Evolutionary conservation across 1,140 invertebrate genomes (phyloP), one percentile per base, ranked within the genome.

Genomic region (Sycophila sp.): DNA sequence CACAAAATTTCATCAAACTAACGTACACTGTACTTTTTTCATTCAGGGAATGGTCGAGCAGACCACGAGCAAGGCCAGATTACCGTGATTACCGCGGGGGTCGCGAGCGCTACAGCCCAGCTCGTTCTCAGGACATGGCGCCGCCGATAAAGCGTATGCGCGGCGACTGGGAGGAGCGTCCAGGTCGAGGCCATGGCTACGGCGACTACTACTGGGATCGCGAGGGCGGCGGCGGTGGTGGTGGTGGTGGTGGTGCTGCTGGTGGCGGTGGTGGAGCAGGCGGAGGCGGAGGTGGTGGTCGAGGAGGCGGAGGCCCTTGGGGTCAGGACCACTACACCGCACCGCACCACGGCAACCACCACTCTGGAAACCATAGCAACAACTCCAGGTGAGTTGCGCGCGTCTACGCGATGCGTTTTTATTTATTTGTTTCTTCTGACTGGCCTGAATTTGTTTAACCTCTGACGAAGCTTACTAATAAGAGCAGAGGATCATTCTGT

Each of bases 121-220:
- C 90, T 0, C 83, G 91, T 40, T 89, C 92, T 3, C 92, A 94
- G 77, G 93, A 95, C 70, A 86, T 90, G 77, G 88, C 86, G 38
- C 94, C 94, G 4, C 92, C 93, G 1, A 89, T 92, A 74, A 96
- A 96, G 78, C 85, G 94, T 69, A 92, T 96, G 83, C 87, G 94
- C 28, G 86, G 89, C 8, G 94, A 95, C 42, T 95, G 92, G 92
- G 86, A 88, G 63, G 90, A 87, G 34, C 85, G 87, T 71, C 86
- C 86, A 0, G 40, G 19, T 7, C 36, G 60, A 34, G 69, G 59
- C 6, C 81, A 87, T 17, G 87, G 87, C 42, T 82, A 83, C 28
- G 82, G 83, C 30, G 49, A 36, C 2, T 81, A 86, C 71, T 85
- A 86, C 68, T 85, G 86, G 15, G 80, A 82, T 3, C 84, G 85